Evolutionary conservation across 1,140 invertebrate genomes (phyloP).

Genomic region (Anagrus nilaparvatae): DNA sequence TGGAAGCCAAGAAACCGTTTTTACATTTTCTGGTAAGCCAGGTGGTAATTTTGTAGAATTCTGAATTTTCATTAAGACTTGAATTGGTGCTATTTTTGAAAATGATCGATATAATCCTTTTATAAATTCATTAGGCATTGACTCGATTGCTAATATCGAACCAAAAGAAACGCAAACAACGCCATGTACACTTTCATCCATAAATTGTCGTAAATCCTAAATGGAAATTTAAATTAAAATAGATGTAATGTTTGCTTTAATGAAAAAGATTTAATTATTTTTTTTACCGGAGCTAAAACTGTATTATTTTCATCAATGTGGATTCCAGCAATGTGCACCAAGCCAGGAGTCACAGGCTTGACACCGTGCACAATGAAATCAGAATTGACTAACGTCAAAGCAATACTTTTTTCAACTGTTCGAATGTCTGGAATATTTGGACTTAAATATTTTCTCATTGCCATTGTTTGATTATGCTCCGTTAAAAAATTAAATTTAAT

Average conservation of each 20-base stretch:
- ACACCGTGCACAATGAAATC: constrained; percentile 28
- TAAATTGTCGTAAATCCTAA: not conserved
- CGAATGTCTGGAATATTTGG: constrained; percentile 17
- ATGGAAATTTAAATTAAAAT: not conserved
- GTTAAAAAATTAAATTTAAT: not conserved
- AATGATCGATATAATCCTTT: not conserved
- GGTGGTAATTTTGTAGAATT: not conserved
- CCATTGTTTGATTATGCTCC: constrained; percentile 27
- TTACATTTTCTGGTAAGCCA: not conserved
- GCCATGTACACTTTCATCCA: not conserved
- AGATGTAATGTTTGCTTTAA: not conserved
- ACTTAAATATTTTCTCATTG: constrained; percentile 21
- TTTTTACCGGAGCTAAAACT: not conserved
- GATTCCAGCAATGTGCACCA: constrained; percentile 39
- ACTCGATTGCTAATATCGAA: not conserved
- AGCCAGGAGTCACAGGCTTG: constrained; percentile 26
- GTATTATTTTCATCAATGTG: constrained; percentile 9
- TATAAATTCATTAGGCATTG: not conserved
- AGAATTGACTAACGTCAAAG: constrained; percentile 33
- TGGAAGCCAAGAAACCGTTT: not conserved
- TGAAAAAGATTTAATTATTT: not conserved
- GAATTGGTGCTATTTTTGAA: not conserved
- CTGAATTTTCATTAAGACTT: not conserved
- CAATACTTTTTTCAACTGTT: constrained; percentile 27
- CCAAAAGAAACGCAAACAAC: not conserved